These are phyloP conservation scores for Eulithis prunata DNA, from an alignment of 2,888 invertebrate species.

Conservation along the genomic window DNA sequence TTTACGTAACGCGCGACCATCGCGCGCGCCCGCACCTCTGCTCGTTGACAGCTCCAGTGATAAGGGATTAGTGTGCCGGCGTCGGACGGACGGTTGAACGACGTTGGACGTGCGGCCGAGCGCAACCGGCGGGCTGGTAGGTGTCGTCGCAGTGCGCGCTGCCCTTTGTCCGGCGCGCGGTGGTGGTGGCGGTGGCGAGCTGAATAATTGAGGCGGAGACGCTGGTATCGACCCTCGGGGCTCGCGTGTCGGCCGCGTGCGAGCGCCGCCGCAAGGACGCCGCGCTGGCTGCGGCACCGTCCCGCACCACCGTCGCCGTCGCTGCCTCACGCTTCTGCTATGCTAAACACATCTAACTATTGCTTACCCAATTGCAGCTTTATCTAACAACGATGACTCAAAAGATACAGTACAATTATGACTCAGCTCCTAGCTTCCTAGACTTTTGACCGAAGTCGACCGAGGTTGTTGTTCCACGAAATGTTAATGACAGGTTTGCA, in stretches of 20 bases:
- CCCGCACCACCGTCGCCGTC: slow-evolving; percentile 56
- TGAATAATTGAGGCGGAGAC: slow-evolving; percentile 80
- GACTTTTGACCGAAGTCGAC: slow-evolving; percentile 20
- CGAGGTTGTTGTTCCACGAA: slow-evolving; percentile 38
- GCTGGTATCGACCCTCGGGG: slow-evolving; percentile 78
- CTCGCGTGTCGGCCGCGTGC: slow-evolving; percentile 80
- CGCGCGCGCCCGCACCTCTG: slow-evolving; percentile 57
- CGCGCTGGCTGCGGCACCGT: slow-evolving; percentile 78
- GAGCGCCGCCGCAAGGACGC: slow-evolving; percentile 77
- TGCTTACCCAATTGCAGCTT: slow-evolving; percentile 33
- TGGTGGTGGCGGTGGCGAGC: slow-evolving; percentile 67
- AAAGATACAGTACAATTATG: slow-evolving; percentile 26
- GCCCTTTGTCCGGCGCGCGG: slow-evolving; percentile 70
- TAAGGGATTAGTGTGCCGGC: slow-evolving; percentile 64
- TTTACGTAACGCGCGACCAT: slow-evolving; percentile 81
- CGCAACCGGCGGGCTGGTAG: slow-evolving; percentile 72
- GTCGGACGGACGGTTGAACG: slow-evolving; percentile 53
- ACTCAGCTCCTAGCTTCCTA: slow-evolving; percentile 23
- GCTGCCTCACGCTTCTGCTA: slow-evolving; percentile 42
- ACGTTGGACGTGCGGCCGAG: slow-evolving; percentile 55
- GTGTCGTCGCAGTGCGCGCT: slow-evolving; percentile 70
- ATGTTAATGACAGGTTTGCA: slow-evolving; percentile 37
- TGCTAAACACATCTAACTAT: slow-evolving; percentile 40
- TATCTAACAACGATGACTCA: slow-evolving; percentile 29
- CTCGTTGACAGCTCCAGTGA: slow-evolving; percentile 65